These are phyloP conservation scores for Caradrina kadenii DNA, from an alignment of 2,888 invertebrate genomes.

Conservation along the genomic window DNA sequence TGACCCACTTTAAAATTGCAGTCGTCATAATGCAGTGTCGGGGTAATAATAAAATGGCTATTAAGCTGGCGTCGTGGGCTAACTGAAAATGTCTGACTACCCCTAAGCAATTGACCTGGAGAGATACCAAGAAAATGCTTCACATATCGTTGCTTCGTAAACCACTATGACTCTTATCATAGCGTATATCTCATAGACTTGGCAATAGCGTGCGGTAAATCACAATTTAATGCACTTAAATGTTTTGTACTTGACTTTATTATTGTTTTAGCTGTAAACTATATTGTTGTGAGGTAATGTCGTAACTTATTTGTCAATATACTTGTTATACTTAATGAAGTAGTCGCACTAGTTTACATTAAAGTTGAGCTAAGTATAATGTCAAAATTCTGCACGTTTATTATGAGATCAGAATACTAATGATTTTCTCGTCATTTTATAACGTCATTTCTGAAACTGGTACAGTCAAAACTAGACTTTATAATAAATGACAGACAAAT, in stretches of 20 bases:
- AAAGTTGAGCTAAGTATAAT: constrained; percentile 4
- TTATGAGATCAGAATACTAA: constrained; percentile 15
- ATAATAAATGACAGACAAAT: constrained; percentile 36
- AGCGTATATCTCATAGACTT: constrained; percentile 45
- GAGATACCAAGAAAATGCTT: constrained; percentile 48
- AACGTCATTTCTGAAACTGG: not conserved
- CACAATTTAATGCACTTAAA: constrained; percentile 43
- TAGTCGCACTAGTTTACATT: constrained; percentile 35
- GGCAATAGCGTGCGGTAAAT: constrained; percentile 42
- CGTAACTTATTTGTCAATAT: constrained; percentile 41
- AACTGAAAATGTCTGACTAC: constrained; percentile 41
- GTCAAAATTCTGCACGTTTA: constrained; percentile 26
- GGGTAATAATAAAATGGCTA: constrained; percentile 48
- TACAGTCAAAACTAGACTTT: constrained; percentile 23
- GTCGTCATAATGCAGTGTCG: constrained; percentile 75
- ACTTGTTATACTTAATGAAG: constrained; percentile 42
- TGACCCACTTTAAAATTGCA: constrained; percentile 64
- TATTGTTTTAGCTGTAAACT: constrained; percentile 19
- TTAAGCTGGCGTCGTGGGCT: constrained; percentile 25
- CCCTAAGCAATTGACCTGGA: constrained; percentile 45
- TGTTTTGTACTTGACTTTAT: constrained; percentile 32
- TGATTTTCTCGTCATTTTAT: constrained; percentile 21
- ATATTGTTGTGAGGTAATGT: constrained; percentile 37
- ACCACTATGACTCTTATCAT: constrained; percentile 40
- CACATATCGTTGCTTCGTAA: constrained; percentile 45